Percentiles rank a stretch among this genome's conserved stretches.
phyloP scores from a whole-genome alignment of 1,140 invertebrate species.

The Bombus ignitus region DNA sequence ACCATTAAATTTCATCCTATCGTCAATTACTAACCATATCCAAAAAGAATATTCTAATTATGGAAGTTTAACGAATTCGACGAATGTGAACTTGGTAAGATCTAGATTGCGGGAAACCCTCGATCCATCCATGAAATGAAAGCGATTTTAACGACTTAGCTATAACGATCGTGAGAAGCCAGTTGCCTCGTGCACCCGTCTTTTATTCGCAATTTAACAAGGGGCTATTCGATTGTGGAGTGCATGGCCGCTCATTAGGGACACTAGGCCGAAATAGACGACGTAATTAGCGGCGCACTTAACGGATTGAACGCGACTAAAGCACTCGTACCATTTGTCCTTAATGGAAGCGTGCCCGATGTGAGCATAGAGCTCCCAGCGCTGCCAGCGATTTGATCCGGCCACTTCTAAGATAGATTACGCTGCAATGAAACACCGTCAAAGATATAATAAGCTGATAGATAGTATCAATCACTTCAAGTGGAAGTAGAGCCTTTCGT shows the following conservation, averaged over 20 bases:
- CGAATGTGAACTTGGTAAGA: too few relatives aligned
- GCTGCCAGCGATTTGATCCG: neutral
- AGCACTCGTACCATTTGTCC: constrained; percentile 29
- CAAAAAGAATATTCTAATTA: too few relatives aligned
- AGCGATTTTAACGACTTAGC: neutral
- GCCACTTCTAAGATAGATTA: constrained; percentile 6
- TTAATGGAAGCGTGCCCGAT: constrained; percentile 29
- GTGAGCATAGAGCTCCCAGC: neutral
- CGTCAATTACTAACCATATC: too few relatives aligned
- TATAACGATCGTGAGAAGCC: too few relatives aligned
- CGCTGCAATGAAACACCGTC: neutral
- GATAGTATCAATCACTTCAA: too few relatives aligned
- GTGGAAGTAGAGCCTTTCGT: too few relatives aligned
- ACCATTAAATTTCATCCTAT: too few relatives aligned
- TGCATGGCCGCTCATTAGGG: constrained; percentile 13
- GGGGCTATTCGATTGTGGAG: neutral
- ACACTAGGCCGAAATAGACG: constrained; percentile 3
- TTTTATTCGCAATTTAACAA: constrained; percentile 31
- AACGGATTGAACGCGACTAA: constrained; percentile 29
- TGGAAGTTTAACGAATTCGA: too few relatives aligned
- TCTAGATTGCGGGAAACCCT: too few relatives aligned
- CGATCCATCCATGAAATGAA: neutral
- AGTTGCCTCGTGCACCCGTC: neutral
- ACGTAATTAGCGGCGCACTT: constrained; percentile 41
- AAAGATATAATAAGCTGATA: neutral